Evolutionary conservation across 1,140 invertebrate genomes (phyloP), one percentile per base, ranked within the genome.

Genomic region (Apis mellifera): DNA sequence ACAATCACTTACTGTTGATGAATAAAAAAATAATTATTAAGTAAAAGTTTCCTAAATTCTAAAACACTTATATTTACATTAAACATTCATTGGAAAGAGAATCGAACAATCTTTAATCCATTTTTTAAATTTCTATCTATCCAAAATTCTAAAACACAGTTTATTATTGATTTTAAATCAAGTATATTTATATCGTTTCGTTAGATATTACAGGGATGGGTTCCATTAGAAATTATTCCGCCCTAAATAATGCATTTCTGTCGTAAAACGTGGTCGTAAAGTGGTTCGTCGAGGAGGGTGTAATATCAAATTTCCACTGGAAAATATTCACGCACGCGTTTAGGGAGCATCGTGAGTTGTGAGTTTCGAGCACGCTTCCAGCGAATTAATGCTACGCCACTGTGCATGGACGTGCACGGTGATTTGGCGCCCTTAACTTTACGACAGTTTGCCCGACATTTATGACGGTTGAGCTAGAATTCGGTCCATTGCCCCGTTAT

Each of bases 401-500:
- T 48, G 69, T 74, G 78, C 52, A 57, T 84, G 66, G 59, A 69
- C 72, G 69, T 12, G 52, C 42, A 3, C 65, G 71, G 32, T 84
- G 86, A 87, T 88, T 88, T 74, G 76, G 66, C 83, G 70, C 59
- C 78, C 80, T 86, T 86, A 87, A 87, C 86, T 87, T 86, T 73
- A 65, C 76, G 85, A 86, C 76, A 72, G 84, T 87, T 86, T 71
- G 76, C 68, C 57, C 84, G 81, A 84, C 86, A 77, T 86, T 86
- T 87, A 87, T 84, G 82, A 86, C 52, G 82, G 52, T 68, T 77
- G 72, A 86, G 76, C 69, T 84, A 48, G 65, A 72, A 71, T 62
- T 62, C 64, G 80, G 64, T 50, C 65, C 54, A 59, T 60, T 65
- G 26, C 54, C 82, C 54, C 85, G 76, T 86, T 83, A 66, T 60